Evolutionary conservation across 2,888 invertebrate genomes (phyloP).

Genomic region (Pollenia amentaria): DNA sequence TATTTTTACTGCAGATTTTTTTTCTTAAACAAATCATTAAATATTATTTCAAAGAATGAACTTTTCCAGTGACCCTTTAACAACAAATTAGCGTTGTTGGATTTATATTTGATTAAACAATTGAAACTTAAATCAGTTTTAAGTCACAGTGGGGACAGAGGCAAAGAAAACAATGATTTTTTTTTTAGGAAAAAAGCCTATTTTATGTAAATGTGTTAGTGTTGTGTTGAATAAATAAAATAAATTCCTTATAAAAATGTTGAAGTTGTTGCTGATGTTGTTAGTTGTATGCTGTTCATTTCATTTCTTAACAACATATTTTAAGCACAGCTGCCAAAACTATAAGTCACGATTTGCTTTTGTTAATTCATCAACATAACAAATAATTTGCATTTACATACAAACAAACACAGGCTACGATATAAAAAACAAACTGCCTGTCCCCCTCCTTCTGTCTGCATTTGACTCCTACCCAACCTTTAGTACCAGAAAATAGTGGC

Average conservation of each 20-base stretch:
- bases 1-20: background rate
- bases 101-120: conserved; percentile 57
- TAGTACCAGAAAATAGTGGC: conserved; percentile 6
- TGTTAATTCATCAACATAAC: conserved; percentile 76
- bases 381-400: conserved; percentile 75
- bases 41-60: conserved; percentile 51
- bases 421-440: background rate
- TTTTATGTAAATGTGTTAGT: conserved; percentile 5
- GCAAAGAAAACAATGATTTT: conserved; percentile 1
- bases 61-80: conserved; percentile 67
- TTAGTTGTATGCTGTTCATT: conserved; percentile 39
- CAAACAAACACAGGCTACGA: conserved; percentile 5
- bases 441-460: background rate
- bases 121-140: conserved; percentile 52
- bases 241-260: conserved; percentile 44
- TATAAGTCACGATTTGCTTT: conserved; percentile 76
- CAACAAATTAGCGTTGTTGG: conserved; percentile 59
- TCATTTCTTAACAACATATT: conserved; percentile 67
- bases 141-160: background rate
- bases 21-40: conserved; percentile 44
- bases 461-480: conserved; percentile 42
- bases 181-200: conserved; percentile 31
- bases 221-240: conserved; percentile 8
- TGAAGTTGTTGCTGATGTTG: conserved; percentile 5
- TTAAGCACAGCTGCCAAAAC: conserved; percentile 75